Conservation (phyloP, 2,113 vertebrate species). For the Himantopus leucocephalus region DNA sequence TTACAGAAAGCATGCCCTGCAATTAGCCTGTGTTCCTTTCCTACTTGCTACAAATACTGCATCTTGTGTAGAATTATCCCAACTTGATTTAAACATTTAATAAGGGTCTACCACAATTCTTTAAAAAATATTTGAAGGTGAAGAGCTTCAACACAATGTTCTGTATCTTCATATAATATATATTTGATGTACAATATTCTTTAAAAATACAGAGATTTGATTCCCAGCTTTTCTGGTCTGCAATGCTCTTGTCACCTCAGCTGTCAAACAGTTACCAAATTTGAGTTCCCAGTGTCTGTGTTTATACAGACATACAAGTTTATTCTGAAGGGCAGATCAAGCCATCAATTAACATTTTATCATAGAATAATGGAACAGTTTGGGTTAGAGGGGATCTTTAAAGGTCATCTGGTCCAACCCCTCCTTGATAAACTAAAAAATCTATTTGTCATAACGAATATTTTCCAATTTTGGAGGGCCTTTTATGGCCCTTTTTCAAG, state of each 20-base stretch:
- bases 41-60: background rate
- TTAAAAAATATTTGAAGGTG: background rate
- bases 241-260: background rate
- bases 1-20: background rate
- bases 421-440: background rate
- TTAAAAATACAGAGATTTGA: background rate
- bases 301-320: background rate
- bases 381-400: background rate
- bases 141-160: background rate
- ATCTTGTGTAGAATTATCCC: background rate
- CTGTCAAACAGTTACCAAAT: background rate
- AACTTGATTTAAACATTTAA: background rate
- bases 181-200: background rate
- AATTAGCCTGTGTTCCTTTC: accelerated
- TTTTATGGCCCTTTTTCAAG: background rate
- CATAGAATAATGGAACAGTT: background rate
- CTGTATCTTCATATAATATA: background rate
- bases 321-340: background rate
- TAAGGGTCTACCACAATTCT: background rate
- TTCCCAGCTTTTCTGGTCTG: background rate
- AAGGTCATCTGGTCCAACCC: background rate
- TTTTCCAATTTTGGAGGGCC: background rate
- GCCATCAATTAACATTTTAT: background rate
- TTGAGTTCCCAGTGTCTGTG: background rate
- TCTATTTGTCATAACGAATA: background rate